These are phyloP conservation scores for Polypterus senegalus DNA, from an alignment of 2,113 vertebrate species.

Conservation along the genomic window DNA sequence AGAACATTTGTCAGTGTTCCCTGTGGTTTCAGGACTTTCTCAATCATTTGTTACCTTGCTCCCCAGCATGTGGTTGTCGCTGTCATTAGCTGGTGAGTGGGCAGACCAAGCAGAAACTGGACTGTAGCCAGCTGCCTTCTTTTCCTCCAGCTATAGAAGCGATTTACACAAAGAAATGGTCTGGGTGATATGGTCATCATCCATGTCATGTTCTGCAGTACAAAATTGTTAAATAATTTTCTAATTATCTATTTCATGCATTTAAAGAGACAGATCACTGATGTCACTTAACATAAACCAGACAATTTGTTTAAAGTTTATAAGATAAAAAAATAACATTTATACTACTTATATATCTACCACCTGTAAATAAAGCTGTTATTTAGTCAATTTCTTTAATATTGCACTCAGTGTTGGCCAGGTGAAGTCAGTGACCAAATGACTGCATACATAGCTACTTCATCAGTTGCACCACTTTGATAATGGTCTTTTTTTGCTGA, in stretches of 20 bases:
- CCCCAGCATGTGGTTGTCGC: slow-evolving; percentile 16
- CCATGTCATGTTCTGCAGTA: slow-evolving; percentile 18
- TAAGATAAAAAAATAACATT: too few species aligned
- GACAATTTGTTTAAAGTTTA: too few species aligned
- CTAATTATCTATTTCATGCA: neutral
- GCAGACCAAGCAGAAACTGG: slow-evolving; percentile 17
- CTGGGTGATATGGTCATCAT: slow-evolving; percentile 11
- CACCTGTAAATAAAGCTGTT: too few species aligned
- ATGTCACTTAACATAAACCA: too few species aligned
- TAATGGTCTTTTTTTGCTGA: too few species aligned
- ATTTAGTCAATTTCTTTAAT: too few species aligned
- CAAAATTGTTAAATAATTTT: neutral
- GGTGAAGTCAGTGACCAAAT: too few species aligned
- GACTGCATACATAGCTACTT: too few species aligned
- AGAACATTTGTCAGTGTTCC: neutral
- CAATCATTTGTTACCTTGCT: slow-evolving; percentile 16
- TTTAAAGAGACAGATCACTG: too few species aligned
- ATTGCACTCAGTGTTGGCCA: too few species aligned
- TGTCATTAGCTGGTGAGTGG: slow-evolving; percentile 18
- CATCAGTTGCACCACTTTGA: too few species aligned
- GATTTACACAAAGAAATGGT: slow-evolving; percentile 16
- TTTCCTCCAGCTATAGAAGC: slow-evolving; percentile 10
- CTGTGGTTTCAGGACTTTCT: slow-evolving; percentile 7
- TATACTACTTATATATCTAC: too few species aligned
- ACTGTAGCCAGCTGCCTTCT: slow-evolving; percentile 14